Conservation (phyloP, 2,888 invertebrate genomes). For the Tanytarsus gracilentus region DNA sequence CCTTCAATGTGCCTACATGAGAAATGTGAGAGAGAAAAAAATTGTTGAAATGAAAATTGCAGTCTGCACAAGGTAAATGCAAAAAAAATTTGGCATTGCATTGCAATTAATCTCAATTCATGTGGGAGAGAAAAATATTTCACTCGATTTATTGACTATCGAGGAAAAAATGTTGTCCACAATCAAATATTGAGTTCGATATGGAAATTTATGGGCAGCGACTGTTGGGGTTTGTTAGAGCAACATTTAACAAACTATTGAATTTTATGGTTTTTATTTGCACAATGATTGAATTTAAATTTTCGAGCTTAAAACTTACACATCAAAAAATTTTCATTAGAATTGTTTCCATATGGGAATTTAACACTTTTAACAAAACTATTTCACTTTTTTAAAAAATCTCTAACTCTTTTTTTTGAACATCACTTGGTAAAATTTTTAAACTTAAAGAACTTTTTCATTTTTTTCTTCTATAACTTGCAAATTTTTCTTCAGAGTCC, state of each 20-base stretch:
- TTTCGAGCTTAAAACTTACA: background rate
- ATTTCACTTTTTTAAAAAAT: background rate
- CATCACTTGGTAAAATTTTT: background rate
- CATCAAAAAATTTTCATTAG: slow-evolving; percentile 26
- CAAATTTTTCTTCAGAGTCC: too few relatives aligned
- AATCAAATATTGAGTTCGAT: too few relatives aligned
- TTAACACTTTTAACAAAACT: too few relatives aligned
- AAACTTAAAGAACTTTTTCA: background rate
- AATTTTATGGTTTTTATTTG: too few relatives aligned
- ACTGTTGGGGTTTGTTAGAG: too few relatives aligned
- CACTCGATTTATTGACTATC: too few relatives aligned
- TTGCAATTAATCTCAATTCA: slow-evolving; percentile 4
- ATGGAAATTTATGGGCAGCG: too few relatives aligned
- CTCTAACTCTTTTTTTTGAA: background rate
- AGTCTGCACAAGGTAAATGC: background rate
- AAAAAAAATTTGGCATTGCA: background rate
- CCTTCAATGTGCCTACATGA: slow-evolving; percentile 18
- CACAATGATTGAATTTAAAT: background rate
- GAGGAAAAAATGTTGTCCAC: too few relatives aligned
- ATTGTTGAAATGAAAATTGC: background rate
- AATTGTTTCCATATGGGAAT: too few relatives aligned
- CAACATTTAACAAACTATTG: too few relatives aligned
- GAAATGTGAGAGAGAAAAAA: background rate
- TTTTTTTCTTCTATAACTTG: background rate
- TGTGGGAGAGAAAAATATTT: too few relatives aligned